Conservation (phyloP, 2,797 vertebrate species). For the Hypotaenidia okinawae region DNA sequence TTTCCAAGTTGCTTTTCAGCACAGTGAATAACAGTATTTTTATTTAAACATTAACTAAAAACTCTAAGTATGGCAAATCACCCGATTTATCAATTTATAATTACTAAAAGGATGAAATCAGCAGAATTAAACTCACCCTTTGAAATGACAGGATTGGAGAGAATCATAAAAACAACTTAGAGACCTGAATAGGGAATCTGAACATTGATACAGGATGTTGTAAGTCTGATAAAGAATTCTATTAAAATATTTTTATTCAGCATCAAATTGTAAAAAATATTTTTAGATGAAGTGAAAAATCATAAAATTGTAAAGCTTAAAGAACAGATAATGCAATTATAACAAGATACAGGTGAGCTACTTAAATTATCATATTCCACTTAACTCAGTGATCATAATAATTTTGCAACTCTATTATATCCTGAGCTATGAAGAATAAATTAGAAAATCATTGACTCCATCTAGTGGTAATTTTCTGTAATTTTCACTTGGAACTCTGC, state of each 20-base stretch:
- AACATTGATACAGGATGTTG: background rate
- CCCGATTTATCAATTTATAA: background rate
- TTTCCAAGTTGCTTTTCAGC: background rate
- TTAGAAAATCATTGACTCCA: conserved; percentile 79
- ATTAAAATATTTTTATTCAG: conserved; percentile 34
- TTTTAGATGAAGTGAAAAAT: conserved; percentile 33
- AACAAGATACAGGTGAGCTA: conserved; percentile 65
- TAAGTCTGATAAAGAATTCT: conserved; percentile 25
- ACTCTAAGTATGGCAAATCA: background rate
- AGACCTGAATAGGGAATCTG: background rate
- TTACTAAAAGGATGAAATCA: conserved; percentile 14
- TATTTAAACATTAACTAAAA: conserved; percentile 3
- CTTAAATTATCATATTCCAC: conserved; percentile 68
- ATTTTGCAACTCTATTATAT: conserved; percentile 55
- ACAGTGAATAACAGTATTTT: background rate
- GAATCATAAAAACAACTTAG: background rate
- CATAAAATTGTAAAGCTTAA: conserved; percentile 46
- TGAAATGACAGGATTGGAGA: background rate
- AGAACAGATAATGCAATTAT: conserved; percentile 55
- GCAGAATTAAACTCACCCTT: background rate
- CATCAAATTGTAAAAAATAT: conserved; percentile 33
- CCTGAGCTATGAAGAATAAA: background rate
- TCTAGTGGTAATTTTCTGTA: conserved; percentile 74
- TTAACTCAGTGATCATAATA: conserved; percentile 41
- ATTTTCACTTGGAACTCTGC: conserved; percentile 1